Evolutionary conservation across 2,888 invertebrate genomes (phyloP).

Genomic region (Auanema freiburgensis): DNA sequence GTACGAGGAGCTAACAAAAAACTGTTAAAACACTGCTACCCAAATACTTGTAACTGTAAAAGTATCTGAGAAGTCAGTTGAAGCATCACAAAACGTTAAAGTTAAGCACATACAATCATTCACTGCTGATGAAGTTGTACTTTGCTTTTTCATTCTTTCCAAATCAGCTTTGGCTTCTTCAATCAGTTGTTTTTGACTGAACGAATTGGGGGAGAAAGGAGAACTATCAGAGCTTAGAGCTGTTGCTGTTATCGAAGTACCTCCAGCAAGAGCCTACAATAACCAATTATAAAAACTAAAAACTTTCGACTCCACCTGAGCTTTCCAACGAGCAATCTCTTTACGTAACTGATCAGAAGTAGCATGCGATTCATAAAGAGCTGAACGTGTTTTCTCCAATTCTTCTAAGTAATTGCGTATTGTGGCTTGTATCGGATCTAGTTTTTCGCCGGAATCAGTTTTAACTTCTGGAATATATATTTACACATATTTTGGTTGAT

Average conservation of each 20-base stretch:
- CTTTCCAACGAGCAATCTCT: slow-evolving; percentile 59
- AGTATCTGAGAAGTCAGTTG: too few species aligned
- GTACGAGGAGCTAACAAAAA: too few species aligned
- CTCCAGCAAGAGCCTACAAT: slow-evolving; percentile 12
- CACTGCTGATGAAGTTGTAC: slow-evolving; percentile 22
- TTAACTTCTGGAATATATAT: slow-evolving; percentile 1
- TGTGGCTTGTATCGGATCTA: slow-evolving; percentile 28
- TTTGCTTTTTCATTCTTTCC: slow-evolving; percentile 46
- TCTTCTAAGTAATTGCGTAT: slow-evolving; percentile 37
- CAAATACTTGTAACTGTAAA: too few species aligned
- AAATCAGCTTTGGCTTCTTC: slow-evolving; percentile 46
- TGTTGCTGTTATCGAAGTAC: slow-evolving; percentile 13
- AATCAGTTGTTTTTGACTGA: slow-evolving; percentile 32
- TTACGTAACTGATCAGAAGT: slow-evolving; percentile 76
- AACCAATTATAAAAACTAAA: neutral
- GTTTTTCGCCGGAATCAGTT: slow-evolving; percentile 14
- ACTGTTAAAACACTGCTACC: too few species aligned
- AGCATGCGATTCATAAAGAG: slow-evolving; percentile 83
- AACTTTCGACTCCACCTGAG: slow-evolving; percentile 12
- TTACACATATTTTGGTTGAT: too few species aligned
- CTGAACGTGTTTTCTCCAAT: slow-evolving; percentile 69
- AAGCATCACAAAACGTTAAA: too few species aligned
- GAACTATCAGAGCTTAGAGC: slow-evolving; percentile 18
- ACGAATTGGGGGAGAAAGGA: slow-evolving; percentile 16
- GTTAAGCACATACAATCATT: neutral